Conservation (phyloP, 2,888 invertebrate species). For the Neelides folsomi region DNA sequence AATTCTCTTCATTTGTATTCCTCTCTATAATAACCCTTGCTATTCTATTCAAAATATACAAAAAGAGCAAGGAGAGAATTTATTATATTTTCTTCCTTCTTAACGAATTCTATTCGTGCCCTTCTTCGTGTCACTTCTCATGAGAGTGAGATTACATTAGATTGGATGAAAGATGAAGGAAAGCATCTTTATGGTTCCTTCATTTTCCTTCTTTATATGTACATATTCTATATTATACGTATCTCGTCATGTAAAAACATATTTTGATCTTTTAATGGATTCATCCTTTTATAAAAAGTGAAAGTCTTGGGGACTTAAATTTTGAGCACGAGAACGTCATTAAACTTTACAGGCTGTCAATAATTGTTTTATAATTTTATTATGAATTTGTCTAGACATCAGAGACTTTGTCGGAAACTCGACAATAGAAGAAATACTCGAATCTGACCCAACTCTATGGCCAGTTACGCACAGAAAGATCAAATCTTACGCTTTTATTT, state of each 20-base stretch:
- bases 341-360: neutral
- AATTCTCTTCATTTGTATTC: neutral
- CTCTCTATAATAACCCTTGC: constrained; percentile 1
- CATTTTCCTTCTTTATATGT: too few species aligned
- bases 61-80: too few species aligned
- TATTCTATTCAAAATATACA: neutral
- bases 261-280: neutral
- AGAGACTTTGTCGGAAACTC: constrained; percentile 16
- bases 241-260: too few species aligned
- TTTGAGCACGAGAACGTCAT: too few species aligned
- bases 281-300: neutral
- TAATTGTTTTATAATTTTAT: neutral
- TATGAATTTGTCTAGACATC: constrained; percentile 14
- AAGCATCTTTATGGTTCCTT: too few species aligned
- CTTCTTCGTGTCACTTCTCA: too few species aligned
- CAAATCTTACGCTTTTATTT: constrained; percentile 1
- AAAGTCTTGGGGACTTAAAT: too few species aligned
- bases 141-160: too few species aligned
- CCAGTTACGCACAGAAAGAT: constrained; percentile 15
- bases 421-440: constrained; percentile 22
- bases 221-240: too few species aligned
- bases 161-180: too few species aligned
- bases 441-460: constrained; percentile 23
- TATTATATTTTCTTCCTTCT: too few species aligned
- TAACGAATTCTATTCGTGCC: too few species aligned